Percentiles rank a stretch among this genome's conserved stretches.
phyloP scores from a whole-genome alignment of 2,797 vertebrate species.

The Phataginus tetradactyla region DNA sequence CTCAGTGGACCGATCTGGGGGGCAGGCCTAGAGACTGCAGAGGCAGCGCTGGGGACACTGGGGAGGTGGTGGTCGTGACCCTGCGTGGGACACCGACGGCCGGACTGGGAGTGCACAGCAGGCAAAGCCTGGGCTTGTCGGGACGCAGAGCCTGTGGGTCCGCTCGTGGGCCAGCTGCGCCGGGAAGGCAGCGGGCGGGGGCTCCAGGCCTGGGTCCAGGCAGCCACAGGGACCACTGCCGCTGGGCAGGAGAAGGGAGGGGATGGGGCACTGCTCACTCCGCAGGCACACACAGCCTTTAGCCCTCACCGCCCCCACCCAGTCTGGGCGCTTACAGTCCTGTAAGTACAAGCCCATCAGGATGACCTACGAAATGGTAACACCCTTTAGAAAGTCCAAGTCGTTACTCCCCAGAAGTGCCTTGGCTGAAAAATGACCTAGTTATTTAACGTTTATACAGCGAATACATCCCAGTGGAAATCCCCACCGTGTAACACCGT shows the following conservation, averaged over 20 bases:
- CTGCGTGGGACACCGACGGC: background rate
- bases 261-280: rapidly evolving
- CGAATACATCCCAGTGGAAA: background rate
- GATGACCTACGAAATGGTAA: rapidly evolving
- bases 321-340: rapidly evolving
- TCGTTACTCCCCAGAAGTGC: background rate
- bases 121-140: rapidly evolving
- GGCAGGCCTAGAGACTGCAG: too few species aligned
- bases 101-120: rapidly evolving
- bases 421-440: background rate
- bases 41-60: rapidly evolving
- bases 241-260: rapidly evolving
- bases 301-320: rapidly evolving
- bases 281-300: rapidly evolving
- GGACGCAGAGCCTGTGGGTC: rapidly evolving
- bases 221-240: too few species aligned
- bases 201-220: rapidly evolving
- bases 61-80: background rate
- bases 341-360: too few species aligned
- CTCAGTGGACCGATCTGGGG: too few species aligned
- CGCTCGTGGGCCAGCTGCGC: background rate
- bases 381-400: background rate
- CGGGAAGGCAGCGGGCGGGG: too few species aligned
- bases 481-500: rapidly evolving
- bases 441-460: background rate